Conservation (phyloP, 2,888 invertebrate species). For the Argynnis bischoffii region DNA sequence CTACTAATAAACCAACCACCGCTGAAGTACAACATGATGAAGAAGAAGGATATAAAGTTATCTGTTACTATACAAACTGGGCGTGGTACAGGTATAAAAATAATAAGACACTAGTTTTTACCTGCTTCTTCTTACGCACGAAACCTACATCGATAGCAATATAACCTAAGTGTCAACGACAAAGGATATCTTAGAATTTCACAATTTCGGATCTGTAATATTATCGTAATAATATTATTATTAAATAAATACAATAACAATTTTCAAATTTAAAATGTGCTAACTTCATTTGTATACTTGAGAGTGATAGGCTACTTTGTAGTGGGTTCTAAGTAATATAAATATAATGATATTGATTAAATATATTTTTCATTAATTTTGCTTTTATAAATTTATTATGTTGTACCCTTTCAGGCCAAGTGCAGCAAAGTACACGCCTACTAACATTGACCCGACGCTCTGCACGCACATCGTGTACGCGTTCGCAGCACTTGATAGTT, state of each 20-base stretch:
- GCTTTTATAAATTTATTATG: neutral
- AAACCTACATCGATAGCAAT: too few species aligned
- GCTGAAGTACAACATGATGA: conserved; percentile 44
- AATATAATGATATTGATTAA: too few species aligned
- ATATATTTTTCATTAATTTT: too few species aligned
- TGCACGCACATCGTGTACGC: conserved; percentile 97
- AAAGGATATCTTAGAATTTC: too few species aligned
- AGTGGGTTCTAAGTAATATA: neutral
- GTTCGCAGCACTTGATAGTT: conserved; percentile 92
- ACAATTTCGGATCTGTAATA: too few species aligned
- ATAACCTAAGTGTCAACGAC: too few species aligned
- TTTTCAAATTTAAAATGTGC: neutral
- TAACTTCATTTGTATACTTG: neutral
- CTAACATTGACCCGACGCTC: conserved; percentile 90
- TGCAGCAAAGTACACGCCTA: conserved; percentile 90
- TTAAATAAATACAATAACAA: too few species aligned
- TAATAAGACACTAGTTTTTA: neutral
- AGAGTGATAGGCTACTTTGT: too few species aligned
- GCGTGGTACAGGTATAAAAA: conserved; percentile 88
- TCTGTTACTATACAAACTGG: conserved; percentile 97
- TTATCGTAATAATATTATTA: too few species aligned
- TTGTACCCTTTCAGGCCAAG: conserved; percentile 82
- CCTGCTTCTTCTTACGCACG: too few species aligned
- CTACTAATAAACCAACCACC: conserved; percentile 43
- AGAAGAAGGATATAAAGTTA: conserved; percentile 86